Conservation (phyloP, 1,140 invertebrate genomes). For the Leptinotarsa defecta region DNA sequence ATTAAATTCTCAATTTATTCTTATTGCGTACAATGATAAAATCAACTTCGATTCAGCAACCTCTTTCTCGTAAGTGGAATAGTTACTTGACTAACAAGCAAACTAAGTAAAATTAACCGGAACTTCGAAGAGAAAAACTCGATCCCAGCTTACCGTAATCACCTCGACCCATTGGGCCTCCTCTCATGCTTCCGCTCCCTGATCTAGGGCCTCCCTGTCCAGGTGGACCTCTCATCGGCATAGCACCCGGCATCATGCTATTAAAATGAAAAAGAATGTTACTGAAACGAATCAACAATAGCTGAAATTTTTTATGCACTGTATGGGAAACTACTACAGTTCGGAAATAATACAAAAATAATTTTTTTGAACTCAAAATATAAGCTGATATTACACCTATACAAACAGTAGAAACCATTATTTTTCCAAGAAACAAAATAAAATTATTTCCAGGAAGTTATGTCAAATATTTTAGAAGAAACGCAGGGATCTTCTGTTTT, state of each 20-base stretch:
- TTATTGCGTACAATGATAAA: background rate
- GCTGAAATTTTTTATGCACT: too few relatives aligned
- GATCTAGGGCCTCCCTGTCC: constrained; percentile 61
- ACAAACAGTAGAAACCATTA: background rate
- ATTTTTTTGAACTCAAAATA: too few relatives aligned
- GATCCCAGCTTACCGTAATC: constrained; percentile 79
- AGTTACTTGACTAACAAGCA: constrained; percentile 54
- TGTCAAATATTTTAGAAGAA: background rate
- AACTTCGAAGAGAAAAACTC: constrained; percentile 21
- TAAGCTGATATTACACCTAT: background rate
- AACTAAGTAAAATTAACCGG: constrained; percentile 33
- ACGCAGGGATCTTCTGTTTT: background rate
- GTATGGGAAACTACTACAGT: too few relatives aligned
- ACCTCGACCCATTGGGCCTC: constrained; percentile 78
- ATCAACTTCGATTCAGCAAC: constrained; percentile 30
- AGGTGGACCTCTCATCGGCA: constrained; percentile 68
- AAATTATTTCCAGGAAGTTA: too few relatives aligned
- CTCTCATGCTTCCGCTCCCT: constrained; percentile 65
- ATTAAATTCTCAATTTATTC: background rate
- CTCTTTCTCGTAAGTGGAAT: constrained; percentile 44
- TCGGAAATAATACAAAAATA: too few relatives aligned
- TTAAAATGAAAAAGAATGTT: too few relatives aligned
- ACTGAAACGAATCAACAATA: too few relatives aligned
- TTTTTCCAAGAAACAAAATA: too few relatives aligned
- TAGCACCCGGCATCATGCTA: constrained; percentile 61